phyloP scores from a whole-genome alignment of 37 sponge, comb jelly and placozoan genomes.

The Ephydatia muelleri region DNA sequence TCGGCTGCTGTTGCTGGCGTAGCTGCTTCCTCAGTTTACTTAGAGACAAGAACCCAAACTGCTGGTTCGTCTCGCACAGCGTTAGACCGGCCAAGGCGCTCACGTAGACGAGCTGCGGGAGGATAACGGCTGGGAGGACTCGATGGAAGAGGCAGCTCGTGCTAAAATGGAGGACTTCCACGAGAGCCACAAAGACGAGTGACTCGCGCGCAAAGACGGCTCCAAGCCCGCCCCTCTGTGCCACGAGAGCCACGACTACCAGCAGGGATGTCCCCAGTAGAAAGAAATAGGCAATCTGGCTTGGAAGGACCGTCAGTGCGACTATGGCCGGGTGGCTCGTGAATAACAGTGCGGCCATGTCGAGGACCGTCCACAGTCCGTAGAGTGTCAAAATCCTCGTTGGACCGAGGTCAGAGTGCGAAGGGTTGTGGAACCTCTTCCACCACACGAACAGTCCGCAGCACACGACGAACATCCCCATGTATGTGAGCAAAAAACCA shows the following conservation, averaged over 20 bases:
- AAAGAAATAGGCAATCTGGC: constrained; percentile 25
- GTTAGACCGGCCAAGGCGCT: constrained; percentile 32
- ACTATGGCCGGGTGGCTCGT: not conserved
- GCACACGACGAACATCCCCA: constrained; percentile 8
- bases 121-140: constrained; percentile 34
- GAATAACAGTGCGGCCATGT: constrained; percentile 10
- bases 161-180: constrained; percentile 6
- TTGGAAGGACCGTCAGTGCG: not conserved
- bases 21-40: not conserved
- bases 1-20: not conserved
- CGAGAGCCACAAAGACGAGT: constrained; percentile 21
- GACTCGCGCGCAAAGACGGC: constrained; percentile 39
- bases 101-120: constrained; percentile 41
- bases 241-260: not conserved
- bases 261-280: constrained; percentile 29
- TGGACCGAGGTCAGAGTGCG: not conserved
- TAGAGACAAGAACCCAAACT: constrained; percentile 7
- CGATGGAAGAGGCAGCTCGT: constrained; percentile 15
- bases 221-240: constrained; percentile 8
- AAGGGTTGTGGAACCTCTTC: constrained; percentile 1
- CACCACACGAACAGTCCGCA: constrained; percentile 47
- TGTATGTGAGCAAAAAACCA: constrained; percentile 41
- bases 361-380: not conserved
- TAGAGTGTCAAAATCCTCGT: constrained; percentile 9
- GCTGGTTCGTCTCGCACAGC: constrained; percentile 21